These are phyloP conservation scores for Ichneumon xanthorius DNA, from an alignment of 2,888 invertebrate genomes.

Conservation along the genomic window DNA sequence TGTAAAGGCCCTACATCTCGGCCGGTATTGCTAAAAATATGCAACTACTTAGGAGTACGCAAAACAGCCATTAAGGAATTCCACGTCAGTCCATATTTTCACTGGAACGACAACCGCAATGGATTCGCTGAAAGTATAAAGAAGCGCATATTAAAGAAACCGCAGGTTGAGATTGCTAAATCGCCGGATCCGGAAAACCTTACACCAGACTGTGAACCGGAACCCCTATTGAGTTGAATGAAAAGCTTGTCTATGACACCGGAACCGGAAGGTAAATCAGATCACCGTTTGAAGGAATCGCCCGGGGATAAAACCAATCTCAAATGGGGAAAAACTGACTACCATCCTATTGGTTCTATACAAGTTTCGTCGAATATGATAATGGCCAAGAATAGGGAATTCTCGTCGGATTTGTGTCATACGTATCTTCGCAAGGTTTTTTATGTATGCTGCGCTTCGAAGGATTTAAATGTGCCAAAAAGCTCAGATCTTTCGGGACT, in stretches of 20 bases:
- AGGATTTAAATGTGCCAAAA: constrained; percentile 2
- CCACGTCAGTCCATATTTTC: constrained; percentile 30
- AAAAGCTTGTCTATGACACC: constrained; percentile 6
- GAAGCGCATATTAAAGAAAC: neutral
- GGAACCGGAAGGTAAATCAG: neutral
- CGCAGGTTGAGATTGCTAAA: neutral
- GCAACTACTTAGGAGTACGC: constrained; percentile 7
- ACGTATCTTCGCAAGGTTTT: neutral
- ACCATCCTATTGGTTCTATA: neutral
- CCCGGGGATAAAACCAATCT: neutral
- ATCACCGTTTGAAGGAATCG: neutral
- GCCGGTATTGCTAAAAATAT: constrained; percentile 22
- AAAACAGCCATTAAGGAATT: constrained; percentile 5
- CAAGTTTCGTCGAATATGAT: neutral
- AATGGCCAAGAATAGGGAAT: neutral
- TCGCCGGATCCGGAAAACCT: neutral
- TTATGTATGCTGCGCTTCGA: constrained; percentile 22
- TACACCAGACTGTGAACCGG: constrained; percentile 4
- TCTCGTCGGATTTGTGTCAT: constrained; percentile 14
- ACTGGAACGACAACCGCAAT: constrained; percentile 1
- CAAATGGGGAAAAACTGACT: neutral
- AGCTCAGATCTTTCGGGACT: constrained; percentile 15
- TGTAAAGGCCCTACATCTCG: neutral
- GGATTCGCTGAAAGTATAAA: constrained; percentile 9
- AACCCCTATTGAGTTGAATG: neutral